Conservation (phyloP, 2,113 vertebrate genomes). For the Megaceryle maxima region DNA sequence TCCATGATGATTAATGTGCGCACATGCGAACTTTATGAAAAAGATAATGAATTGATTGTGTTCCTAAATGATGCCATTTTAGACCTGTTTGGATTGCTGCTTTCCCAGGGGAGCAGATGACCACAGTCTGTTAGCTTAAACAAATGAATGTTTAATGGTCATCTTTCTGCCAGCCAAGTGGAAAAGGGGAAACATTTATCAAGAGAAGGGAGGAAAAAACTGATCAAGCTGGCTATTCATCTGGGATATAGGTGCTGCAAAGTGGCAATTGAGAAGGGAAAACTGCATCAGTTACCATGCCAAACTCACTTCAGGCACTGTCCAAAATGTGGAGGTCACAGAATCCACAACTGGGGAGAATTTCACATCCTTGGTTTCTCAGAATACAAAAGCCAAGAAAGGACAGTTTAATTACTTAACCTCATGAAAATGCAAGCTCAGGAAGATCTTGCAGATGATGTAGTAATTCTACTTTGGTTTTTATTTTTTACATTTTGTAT, state of each 20-base stretch:
- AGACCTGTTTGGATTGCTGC: conserved; percentile 67
- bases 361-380: not conserved
- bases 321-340: not conserved
- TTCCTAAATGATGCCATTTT: conserved; percentile 71
- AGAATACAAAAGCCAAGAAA: not conserved
- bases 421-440: not conserved
- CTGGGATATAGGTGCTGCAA: conserved; percentile 4
- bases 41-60: conserved; percentile 77
- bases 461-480: not conserved
- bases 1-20: conserved; percentile 71
- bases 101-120: conserved; percentile 57
- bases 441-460: not conserved
- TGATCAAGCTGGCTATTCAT: not conserved
- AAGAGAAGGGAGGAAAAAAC: conserved; percentile 41
- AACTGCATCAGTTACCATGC: not conserved
- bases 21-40: conserved; percentile 76
- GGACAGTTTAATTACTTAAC: not conserved
- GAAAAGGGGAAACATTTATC: conserved; percentile 70
- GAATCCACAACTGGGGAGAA: not conserved
- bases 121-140: conserved; percentile 74
- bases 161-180: conserved; percentile 60
- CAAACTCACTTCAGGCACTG: not conserved
- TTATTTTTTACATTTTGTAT: not conserved
- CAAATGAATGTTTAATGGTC: conserved; percentile 72
- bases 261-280: not conserved